phyloP scores from a whole-genome alignment of 2,113 vertebrate genomes.

The Aptenodytes patagonicus region DNA sequence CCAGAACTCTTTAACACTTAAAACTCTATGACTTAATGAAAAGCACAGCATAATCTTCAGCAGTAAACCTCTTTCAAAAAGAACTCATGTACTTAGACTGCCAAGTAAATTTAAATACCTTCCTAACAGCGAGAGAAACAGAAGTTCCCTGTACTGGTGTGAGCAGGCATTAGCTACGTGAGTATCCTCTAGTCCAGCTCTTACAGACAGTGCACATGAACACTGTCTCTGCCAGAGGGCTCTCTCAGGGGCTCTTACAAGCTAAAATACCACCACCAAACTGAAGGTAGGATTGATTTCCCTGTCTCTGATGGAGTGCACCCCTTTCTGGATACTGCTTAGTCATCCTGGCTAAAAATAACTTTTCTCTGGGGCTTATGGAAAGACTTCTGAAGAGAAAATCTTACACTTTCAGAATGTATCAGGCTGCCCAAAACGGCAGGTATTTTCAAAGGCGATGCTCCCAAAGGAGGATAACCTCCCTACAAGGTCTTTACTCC shows the following conservation, averaged over 20 bases:
- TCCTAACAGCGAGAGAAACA: not conserved
- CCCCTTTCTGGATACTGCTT: not conserved
- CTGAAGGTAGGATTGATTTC: not conserved
- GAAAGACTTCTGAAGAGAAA: not conserved
- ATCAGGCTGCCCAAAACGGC: not conserved
- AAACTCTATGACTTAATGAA: slow-evolving; percentile 26
- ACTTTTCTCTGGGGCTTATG: not conserved
- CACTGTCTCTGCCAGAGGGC: not conserved
- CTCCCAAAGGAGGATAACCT: slow-evolving; percentile 32
- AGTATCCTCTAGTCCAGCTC: not conserved
- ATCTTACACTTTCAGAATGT: not conserved
- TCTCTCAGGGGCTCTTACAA: not conserved
- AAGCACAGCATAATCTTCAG: slow-evolving; percentile 53
- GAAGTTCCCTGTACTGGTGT: not conserved
- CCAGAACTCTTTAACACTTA: slow-evolving; percentile 29
- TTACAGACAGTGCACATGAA: not conserved
- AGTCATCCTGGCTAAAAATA: slow-evolving; percentile 23
- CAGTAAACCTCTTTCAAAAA: slow-evolving; percentile 39
- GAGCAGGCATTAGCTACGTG: not conserved
- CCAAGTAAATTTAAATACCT: slow-evolving; percentile 46
- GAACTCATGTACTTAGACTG: slow-evolving; percentile 49
- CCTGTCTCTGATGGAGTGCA: not conserved
- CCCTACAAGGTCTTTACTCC: slow-evolving; percentile 30
- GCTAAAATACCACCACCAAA: not conserved
- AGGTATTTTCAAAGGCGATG: not conserved